Percentiles rank a stretch among this genome's conserved stretches.
Evolutionary conservation across 2,888 invertebrate species (phyloP).

Genomic region (Agriotes lineatus): DNA sequence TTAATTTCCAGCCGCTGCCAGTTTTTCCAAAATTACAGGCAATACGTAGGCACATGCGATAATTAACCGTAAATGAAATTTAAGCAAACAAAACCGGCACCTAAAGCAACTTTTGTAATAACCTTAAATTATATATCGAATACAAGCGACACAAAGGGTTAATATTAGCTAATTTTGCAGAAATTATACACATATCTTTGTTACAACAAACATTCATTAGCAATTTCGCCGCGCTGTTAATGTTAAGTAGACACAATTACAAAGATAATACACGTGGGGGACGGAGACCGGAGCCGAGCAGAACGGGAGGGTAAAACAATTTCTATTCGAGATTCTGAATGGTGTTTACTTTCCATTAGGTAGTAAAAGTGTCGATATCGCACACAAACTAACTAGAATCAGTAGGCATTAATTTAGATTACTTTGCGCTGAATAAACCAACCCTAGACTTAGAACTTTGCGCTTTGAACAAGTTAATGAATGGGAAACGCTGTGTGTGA

Average conservation of each 20-base stretch:
- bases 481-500: conserved; percentile 27
- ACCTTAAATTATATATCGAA: conserved; percentile 50
- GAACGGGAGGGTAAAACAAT: conserved; percentile 57
- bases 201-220: conserved; percentile 60
- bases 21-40: too few relatives aligned
- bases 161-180: conserved; percentile 54
- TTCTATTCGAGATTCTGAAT: conserved; percentile 62
- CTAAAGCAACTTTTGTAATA: conserved; percentile 37
- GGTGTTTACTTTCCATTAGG: conserved; percentile 65
- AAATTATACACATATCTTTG: conserved; percentile 57
- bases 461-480: conserved; percentile 35
- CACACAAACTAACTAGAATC: conserved; percentile 61
- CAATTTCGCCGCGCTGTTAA: conserved; percentile 57
- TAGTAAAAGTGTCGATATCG: conserved; percentile 64
- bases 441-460: conserved; percentile 39
- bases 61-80: conserved; percentile 34
- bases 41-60: conserved; percentile 25
- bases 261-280: conserved; percentile 54
- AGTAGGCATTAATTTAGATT: conserved; percentile 63
- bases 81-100: conserved; percentile 17
- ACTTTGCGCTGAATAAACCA: conserved; percentile 58
- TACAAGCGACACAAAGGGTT: conserved; percentile 54
- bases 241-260: conserved; percentile 58
- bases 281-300: conserved; percentile 45
- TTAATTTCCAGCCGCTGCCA: too few relatives aligned